A percentile compares a stretch with the other conserved stretches of the same genome.
These are phyloP conservation scores for Xiphophorus couchianus DNA, from an alignment of 2,113 vertebrate genomes.

Conservation along the genomic window DNA sequence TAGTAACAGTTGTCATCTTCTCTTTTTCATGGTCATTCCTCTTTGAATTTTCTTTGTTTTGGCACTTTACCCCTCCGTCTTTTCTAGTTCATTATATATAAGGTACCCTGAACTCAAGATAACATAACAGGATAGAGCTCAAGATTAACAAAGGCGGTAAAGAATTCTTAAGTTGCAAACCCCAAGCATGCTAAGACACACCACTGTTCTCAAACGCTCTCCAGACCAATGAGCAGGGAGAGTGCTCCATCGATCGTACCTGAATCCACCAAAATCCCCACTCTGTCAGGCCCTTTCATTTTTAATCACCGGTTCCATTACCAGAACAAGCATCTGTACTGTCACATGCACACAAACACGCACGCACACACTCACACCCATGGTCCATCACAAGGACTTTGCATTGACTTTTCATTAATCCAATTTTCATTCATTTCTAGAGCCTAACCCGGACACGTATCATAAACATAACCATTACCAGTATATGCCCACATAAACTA, in stretches of 20 bases:
- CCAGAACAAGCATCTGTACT: constrained; percentile 60
- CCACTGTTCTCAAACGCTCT: constrained; percentile 37
- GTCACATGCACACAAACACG: constrained; percentile 24
- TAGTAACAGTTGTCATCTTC: constrained; percentile 22
- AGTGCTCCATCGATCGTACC: constrained; percentile 71
- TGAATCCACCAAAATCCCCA: constrained; percentile 70
- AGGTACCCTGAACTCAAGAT: not conserved
- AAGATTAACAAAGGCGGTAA: not conserved
- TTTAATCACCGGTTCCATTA: constrained; percentile 78
- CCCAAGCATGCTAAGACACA: constrained; percentile 27
- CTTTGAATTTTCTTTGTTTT: not conserved
- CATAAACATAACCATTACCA: no score
- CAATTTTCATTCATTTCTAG: no score
- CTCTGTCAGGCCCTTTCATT: constrained; percentile 78
- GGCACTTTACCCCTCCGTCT: constrained; percentile 3
- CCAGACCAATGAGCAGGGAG: constrained; percentile 40
- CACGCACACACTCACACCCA: not conserved
- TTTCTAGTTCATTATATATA: not conserved
- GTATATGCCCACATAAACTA: no score
- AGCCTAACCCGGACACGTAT: no score
- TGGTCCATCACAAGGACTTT: no score
- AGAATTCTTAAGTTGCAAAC: not conserved
- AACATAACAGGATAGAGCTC: no score
- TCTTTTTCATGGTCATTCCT: not conserved
- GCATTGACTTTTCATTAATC: not conserved